A percentile compares a stretch with the other conserved stretches of the same genome.
Evolutionary conservation across 2,113 vertebrate species (phyloP).

Genomic region (Ailurus styani): DNA sequence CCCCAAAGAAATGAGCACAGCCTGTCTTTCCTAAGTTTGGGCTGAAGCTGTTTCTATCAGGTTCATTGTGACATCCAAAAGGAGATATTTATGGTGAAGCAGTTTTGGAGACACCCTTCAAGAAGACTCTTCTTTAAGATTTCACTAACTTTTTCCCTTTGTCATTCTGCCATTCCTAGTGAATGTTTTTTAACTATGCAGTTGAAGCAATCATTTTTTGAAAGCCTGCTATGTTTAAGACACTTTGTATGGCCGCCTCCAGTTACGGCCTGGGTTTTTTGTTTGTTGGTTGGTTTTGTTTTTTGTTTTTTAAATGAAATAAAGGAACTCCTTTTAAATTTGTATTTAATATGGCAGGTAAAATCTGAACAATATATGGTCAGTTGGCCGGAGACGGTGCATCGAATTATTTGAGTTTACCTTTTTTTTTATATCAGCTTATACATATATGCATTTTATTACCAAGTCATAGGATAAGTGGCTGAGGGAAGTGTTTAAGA

Average conservation of each 20-base stretch:
- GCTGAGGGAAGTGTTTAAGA: neutral
- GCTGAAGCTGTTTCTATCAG: neutral
- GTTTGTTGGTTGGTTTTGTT: neutral
- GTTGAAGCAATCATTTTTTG: neutral
- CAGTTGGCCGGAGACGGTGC: conserved; percentile 17
- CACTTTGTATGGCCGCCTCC: neutral
- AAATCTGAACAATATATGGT: conserved; percentile 34
- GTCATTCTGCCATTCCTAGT: neutral
- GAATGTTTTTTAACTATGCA: neutral
- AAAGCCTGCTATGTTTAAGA: neutral
- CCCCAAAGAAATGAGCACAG: neutral
- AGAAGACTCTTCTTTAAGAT: neutral
- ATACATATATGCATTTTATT: conserved; percentile 37
- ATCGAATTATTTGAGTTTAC: conserved; percentile 57
- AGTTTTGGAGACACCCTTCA: neutral
- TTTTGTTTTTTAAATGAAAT: conserved; percentile 51
- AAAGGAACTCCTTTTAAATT: conserved; percentile 23
- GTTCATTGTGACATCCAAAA: neutral
- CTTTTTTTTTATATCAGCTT: neutral
- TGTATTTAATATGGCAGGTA: conserved; percentile 58
- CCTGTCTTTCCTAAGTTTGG: neutral
- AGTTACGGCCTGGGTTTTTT: neutral
- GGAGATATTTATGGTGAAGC: neutral
- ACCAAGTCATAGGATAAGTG: neutral
- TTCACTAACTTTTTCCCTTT: neutral